Conservation (phyloP, 2,113 vertebrate genomes). For the Propithecus coquereli region DNA sequence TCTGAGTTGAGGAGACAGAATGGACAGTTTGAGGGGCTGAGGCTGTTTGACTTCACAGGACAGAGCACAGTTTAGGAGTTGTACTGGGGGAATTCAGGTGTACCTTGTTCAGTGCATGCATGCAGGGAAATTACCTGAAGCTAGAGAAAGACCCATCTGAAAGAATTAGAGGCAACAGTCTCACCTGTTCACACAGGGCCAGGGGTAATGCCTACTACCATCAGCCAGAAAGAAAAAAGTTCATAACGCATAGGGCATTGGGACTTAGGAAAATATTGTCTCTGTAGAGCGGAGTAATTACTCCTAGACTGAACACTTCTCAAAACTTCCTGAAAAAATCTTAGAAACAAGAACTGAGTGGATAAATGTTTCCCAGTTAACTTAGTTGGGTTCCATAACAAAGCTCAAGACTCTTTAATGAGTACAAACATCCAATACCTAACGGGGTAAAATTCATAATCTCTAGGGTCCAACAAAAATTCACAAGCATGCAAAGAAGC, state of each 20-base stretch:
- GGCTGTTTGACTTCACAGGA: not conserved
- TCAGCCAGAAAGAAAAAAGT: not conserved
- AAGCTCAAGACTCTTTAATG: not conserved
- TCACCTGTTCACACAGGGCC: not conserved
- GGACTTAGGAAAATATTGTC: not conserved
- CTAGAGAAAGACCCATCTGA: too few relatives aligned
- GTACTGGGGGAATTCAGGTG: not conserved
- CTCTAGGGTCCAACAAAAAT: not conserved
- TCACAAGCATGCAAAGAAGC: too few relatives aligned
- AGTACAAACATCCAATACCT: not conserved
- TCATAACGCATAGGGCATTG: not conserved
- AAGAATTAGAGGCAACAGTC: not conserved
- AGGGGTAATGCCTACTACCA: not conserved
- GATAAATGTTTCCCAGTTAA: not conserved
- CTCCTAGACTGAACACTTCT: not conserved
- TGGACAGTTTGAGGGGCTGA: not conserved
- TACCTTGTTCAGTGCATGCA: too few relatives aligned
- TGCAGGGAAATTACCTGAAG: not conserved
- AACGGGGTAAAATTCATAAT: not conserved
- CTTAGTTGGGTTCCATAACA: not conserved
- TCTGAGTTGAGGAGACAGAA: too few relatives aligned
- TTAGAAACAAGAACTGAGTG: not conserved
- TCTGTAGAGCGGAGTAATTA: too few relatives aligned
- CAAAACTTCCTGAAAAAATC: not conserved
- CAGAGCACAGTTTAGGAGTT: too few relatives aligned